Conservation (phyloP, 2,888 invertebrate species). For the Andrena chrysosceles region DNA sequence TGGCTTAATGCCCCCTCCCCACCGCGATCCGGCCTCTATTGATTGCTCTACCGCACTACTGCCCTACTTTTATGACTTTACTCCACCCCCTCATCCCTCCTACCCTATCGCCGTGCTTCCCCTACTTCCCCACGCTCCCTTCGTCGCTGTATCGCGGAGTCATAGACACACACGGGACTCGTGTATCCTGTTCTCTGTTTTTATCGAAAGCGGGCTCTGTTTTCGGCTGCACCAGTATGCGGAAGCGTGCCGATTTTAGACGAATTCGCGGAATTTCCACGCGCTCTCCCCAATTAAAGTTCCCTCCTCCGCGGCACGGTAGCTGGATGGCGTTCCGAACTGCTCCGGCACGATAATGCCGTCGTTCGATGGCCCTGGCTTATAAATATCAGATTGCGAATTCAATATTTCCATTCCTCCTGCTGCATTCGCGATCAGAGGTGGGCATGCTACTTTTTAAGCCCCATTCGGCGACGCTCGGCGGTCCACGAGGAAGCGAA, state of each 20-base stretch:
- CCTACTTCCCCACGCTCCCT: constrained; percentile 15
- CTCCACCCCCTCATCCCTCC: constrained; percentile 59
- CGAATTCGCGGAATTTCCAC: constrained; percentile 9
- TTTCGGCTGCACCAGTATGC: constrained; percentile 22
- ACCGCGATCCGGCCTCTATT: constrained; percentile 81
- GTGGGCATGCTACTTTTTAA: too few species aligned
- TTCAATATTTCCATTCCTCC: background rate
- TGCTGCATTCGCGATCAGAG: too few species aligned
- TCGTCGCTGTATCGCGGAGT: constrained; percentile 43
- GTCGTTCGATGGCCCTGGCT: background rate
- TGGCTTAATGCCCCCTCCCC: constrained; percentile 69
- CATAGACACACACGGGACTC: constrained; percentile 61
- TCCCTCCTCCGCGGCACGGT: background rate
- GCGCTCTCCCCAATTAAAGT: background rate
- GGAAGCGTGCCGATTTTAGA: constrained; percentile 28
- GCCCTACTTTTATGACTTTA: constrained; percentile 83
- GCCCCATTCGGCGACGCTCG: background rate
- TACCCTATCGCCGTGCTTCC: background rate
- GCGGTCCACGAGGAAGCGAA: background rate
- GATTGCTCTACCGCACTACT: constrained; percentile 83
- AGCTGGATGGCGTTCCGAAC: background rate
- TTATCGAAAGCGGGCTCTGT: constrained; percentile 26
- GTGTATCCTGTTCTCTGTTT: constrained; percentile 39
- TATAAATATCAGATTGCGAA: background rate
- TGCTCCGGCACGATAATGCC: background rate